phyloP scores from a whole-genome alignment of 2,797 vertebrate species.

The Intellagama lesueurii region DNA sequence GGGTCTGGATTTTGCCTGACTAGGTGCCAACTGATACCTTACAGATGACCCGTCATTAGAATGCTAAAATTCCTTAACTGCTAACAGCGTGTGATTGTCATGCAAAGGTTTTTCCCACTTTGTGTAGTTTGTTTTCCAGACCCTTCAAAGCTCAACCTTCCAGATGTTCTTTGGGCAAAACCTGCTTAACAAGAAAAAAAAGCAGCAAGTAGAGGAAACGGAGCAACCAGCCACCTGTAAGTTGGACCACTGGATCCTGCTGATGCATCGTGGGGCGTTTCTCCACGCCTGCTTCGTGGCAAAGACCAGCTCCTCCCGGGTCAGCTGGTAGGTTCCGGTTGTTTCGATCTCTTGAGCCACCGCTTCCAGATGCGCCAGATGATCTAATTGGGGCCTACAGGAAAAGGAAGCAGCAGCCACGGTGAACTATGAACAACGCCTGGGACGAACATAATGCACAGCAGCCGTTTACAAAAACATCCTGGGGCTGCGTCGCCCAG shows the following conservation, averaged over 20 bases:
- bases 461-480: conserved; percentile 38
- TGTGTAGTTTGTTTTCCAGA: no score
- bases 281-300: conserved; percentile 89
- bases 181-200: no score
- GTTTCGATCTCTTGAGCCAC: conserved; percentile 82
- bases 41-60: no score
- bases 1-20: no score
- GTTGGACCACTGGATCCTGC: conserved; percentile 90
- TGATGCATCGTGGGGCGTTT: conserved; percentile 88
- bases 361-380: conserved; percentile 80
- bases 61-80: no score
- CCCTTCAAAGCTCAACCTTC: no score
- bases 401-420: conserved; percentile 63
- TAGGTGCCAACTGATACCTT: no score
- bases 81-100: no score
- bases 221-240: conserved; percentile 77
- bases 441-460: conserved; percentile 36
- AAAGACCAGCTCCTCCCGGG: conserved; percentile 83
- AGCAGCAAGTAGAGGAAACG: no score
- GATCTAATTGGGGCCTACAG: conserved; percentile 78
- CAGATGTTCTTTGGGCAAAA: no score
- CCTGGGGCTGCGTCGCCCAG: not conserved
- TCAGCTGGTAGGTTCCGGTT: conserved; percentile 86
- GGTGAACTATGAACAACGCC: conserved; percentile 59
- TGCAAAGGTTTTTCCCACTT: no score